Percentiles rank a stretch among this genome's conserved stretches.
Evolutionary conservation across 2,113 vertebrate species (phyloP).

Genomic region (Rhinolophus sinicus): DNA sequence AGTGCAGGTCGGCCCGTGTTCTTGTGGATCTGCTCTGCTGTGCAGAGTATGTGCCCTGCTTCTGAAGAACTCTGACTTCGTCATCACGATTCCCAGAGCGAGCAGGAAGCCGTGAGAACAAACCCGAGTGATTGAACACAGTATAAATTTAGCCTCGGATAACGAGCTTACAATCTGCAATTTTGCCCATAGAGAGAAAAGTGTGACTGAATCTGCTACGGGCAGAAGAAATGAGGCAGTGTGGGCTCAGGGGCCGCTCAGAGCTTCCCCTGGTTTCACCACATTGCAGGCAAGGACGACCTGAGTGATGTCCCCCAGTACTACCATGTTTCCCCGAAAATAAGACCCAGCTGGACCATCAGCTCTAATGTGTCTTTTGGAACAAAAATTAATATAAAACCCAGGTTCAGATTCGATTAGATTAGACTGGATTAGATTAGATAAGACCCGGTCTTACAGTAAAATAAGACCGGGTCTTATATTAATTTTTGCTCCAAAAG

Average conservation of each 20-base stretch:
- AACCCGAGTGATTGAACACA: slow-evolving; percentile 59
- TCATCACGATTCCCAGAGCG: not conserved
- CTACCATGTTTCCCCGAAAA: too few species aligned
- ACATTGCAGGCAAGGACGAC: not conserved
- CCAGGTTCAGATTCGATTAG: too few species aligned
- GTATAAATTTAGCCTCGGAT: not conserved
- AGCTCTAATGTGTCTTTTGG: too few species aligned
- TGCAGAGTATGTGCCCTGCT: not conserved
- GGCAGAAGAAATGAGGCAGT: not conserved
- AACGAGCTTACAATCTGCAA: not conserved
- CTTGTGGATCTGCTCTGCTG: slow-evolving; percentile 43
- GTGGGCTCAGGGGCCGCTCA: accelerated
- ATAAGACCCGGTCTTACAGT: too few species aligned
- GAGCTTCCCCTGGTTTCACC: not conserved
- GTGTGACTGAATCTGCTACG: not conserved
- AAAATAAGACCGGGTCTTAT: too few species aligned
- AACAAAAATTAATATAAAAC: too few species aligned
- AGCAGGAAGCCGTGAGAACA: slow-evolving; percentile 59
- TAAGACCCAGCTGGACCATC: too few species aligned
- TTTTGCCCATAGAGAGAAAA: not conserved
- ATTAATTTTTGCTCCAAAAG: too few species aligned
- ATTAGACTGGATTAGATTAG: too few species aligned
- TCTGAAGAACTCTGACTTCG: slow-evolving; percentile 36
- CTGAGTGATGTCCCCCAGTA: not conserved
- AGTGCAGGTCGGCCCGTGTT: slow-evolving; percentile 22